These are phyloP conservation scores for Lepidocyrtinus sp. DNA, from an alignment of 2,888 invertebrate genomes.

Conservation along the genomic window DNA sequence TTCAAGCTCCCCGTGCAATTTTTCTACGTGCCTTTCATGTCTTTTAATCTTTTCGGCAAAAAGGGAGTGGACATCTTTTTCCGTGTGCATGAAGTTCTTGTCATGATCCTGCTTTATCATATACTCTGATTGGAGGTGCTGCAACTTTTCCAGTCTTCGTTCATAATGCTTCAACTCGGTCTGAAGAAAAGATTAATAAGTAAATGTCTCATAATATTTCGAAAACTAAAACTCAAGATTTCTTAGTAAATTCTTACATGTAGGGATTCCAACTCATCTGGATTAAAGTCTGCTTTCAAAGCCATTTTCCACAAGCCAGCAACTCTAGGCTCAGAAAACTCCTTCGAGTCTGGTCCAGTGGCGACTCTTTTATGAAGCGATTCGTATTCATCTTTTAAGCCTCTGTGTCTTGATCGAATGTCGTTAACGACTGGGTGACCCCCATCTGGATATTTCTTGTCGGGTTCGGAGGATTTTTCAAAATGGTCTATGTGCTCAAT, in stretches of 20 bases:
- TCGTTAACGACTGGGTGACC: slow-evolving; percentile 59
- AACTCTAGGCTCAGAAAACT: slow-evolving; percentile 93
- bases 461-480: slow-evolving; percentile 56
- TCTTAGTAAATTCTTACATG: slow-evolving; percentile 77
- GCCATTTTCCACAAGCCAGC: slow-evolving; percentile 82
- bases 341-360: slow-evolving; percentile 84
- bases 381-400: slow-evolving; percentile 85
- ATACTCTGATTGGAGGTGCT: slow-evolving; percentile 86
- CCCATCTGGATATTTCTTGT: slow-evolving; percentile 55
- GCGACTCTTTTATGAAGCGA: slow-evolving; percentile 82
- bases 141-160: slow-evolving; percentile 85
- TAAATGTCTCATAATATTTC: slow-evolving; percentile 12
- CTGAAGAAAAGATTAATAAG: slow-evolving; percentile 72
- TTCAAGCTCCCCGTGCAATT: slow-evolving; percentile 86
- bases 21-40: slow-evolving; percentile 87
- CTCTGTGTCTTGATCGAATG: slow-evolving; percentile 81
- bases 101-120: slow-evolving; percentile 62
- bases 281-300: slow-evolving; percentile 83
- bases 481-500: slow-evolving; percentile 56
- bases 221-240: not conserved
- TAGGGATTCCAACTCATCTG: slow-evolving; percentile 86
- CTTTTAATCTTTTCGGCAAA: slow-evolving; percentile 87
- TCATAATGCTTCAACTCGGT: slow-evolving; percentile 91
- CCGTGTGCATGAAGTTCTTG: slow-evolving; percentile 68
- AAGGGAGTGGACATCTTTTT: slow-evolving; percentile 71